phyloP scores from a whole-genome alignment of 2,888 invertebrate species.

The Calameuta filiformis region DNA sequence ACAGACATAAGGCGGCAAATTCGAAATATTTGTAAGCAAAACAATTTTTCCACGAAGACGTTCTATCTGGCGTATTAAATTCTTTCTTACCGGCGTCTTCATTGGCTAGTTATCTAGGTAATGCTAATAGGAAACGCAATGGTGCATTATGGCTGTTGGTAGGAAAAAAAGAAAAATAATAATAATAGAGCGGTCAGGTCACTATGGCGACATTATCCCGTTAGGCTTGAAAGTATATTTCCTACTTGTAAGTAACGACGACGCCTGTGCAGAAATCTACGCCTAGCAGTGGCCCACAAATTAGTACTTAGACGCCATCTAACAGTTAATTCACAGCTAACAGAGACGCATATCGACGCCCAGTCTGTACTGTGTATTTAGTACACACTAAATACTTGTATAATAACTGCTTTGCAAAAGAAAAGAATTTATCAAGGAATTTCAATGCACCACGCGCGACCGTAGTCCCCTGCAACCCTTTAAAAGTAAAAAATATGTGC shows the following conservation, averaged over 20 bases:
- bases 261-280: background rate
- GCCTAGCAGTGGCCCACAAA: background rate
- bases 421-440: background rate
- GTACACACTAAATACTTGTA: background rate
- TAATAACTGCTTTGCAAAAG: background rate
- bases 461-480: background rate
- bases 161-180: conserved; percentile 35
- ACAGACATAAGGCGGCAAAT: background rate
- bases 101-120: conserved; percentile 24
- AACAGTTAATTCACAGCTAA: background rate
- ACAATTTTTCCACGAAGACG: background rate
- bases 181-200: conserved; percentile 42
- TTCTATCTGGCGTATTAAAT: background rate
- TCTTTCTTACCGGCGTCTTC: background rate
- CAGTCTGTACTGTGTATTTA: background rate
- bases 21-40: background rate
- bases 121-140: conserved; percentile 31
- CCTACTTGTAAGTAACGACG: conserved; percentile 32
- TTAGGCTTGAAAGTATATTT: conserved; percentile 47
- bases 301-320: background rate
- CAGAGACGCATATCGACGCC: background rate
- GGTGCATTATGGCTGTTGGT: conserved; percentile 29
- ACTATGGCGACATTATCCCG: conserved; percentile 49
- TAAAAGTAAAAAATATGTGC: background rate
- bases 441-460: background rate